Evolutionary conservation across 2,113 vertebrate species (phyloP), one percentile per base, ranked within the genome.

Genomic region (Miniopterus natalensis): DNA sequence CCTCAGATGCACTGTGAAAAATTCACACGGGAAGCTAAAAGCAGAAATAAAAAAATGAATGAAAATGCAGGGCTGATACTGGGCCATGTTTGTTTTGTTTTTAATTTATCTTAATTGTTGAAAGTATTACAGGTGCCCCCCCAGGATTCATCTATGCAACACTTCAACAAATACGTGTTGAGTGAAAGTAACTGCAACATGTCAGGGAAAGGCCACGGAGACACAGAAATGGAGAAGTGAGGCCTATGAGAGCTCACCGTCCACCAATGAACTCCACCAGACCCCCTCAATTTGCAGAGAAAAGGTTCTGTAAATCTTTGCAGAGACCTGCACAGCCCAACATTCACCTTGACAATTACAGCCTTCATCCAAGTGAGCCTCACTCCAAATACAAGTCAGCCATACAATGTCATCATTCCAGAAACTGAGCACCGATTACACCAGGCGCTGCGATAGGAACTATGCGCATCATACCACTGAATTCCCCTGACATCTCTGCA

Each of bases 11-110:
- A 36, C 31, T 70, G 12, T 57, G 77, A 97, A n/a, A 68, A 63
- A 88, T 75, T 61, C 63, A 95, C 74, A 63, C 5, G 36, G 42
- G 92, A 93, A 95, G 31, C 31, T 45, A 68, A 49, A 61, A 90
- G 55, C 36, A 68, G 47, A 92, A 75, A 47, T 68, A 2, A 63
- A 84, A 25, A 79, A 85, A n/a, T 5, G 68, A 61, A 84, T 45
- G 23, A 14, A 68, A 70, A 47, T 3, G 1, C 12, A n/a, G 90
- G 11, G 31, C 63, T 92, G 49, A 63, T 8, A 29, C 15, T 65
- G 61, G 17, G 25, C 40, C 47, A 21, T 11, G 5, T 51, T 36
- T 36, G 36, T 36, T 36, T 36, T 36, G 36, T 36, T 36, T 36
- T 36, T 36, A 36, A 36, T 36, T 36, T 36, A 36, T 36, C 36